Base-by-base conservation (phyloP, 1,140 invertebrate species). In the Monomorium pharaonis region DNA sequence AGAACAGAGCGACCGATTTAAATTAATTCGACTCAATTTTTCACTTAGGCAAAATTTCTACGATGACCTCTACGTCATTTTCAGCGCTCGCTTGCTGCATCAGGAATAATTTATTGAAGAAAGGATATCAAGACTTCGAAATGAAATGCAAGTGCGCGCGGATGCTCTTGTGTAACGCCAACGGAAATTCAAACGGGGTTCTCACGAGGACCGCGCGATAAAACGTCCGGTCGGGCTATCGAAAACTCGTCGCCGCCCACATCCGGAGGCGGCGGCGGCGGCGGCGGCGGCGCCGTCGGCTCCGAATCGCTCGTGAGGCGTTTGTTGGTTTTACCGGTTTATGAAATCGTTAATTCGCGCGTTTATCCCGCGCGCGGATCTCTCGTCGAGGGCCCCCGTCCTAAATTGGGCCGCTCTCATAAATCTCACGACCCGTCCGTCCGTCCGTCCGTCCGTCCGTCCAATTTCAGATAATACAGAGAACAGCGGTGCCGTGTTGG, bases 231-330 rank as follows among this genome's bases (percentile, higher is more conserved):
- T 87, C 67, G 58, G 65, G 56, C 88, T 86, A 75, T 89, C 86
- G 56, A 72, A 89, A 80, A 81, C 44, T n/a, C 86, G 88, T 88
- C 54, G 88, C 87, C 92, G 92, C 92, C 92, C 89, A 92, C 92
- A 92, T 92, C 91, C 92, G 92, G 88, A 91, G 88, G 83, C 70
- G 7, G 58, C 14, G 81, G 37, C 58, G 42, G 30, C 1, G 88
- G 84, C 70, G 87, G 56, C 44, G 65, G 44, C 76, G 78, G 78
- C 81, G 74, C 60, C 76, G 84, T 89, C 88, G 72, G 72, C 74
- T 87, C 80, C 75, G 86, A 86, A 90, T 92, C 90, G 49, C 74
- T 89, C 60, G 58, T 63, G 81, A 89, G 76, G 65, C 84, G 85
- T 89, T 91, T 86, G 76, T 89, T 78, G 74, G 84, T 89, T 92